Conservation (phyloP, 2,113 vertebrate species). For the Eulemur macaco region DNA sequence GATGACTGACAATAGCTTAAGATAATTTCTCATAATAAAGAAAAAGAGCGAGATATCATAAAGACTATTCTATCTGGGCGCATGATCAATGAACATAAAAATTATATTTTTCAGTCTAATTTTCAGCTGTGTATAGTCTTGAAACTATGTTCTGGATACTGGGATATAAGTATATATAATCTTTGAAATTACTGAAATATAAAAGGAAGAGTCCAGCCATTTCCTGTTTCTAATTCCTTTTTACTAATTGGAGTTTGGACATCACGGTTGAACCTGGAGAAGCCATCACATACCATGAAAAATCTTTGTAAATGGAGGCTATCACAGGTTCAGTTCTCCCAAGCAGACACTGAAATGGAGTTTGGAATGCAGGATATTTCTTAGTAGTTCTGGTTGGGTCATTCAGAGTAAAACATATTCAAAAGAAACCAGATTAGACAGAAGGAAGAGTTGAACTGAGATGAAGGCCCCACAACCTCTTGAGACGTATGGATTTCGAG, state of each 20-base stretch:
- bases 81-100: neutral
- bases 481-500: neutral
- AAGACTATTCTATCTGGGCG: neutral
- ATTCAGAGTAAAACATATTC: neutral
- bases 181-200: neutral
- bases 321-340: neutral
- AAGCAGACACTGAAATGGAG: neutral
- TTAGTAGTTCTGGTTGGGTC: neutral
- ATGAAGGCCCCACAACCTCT: neutral
- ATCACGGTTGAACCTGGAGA: neutral
- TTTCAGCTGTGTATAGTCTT: neutral
- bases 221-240: neutral
- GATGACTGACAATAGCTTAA: neutral
- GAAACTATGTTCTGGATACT: neutral
- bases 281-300: neutral
- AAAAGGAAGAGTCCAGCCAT: neutral
- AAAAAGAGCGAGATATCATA: neutral
- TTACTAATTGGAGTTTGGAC: neutral
- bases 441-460: neutral
- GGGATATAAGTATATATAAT: neutral
- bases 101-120: neutral
- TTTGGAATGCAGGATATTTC: neutral
- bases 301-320: neutral
- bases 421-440: neutral
- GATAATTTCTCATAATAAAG: neutral